Base-by-base conservation (phyloP, 2,797 vertebrate genomes). In the Philypnodon macrostomus region DNA sequence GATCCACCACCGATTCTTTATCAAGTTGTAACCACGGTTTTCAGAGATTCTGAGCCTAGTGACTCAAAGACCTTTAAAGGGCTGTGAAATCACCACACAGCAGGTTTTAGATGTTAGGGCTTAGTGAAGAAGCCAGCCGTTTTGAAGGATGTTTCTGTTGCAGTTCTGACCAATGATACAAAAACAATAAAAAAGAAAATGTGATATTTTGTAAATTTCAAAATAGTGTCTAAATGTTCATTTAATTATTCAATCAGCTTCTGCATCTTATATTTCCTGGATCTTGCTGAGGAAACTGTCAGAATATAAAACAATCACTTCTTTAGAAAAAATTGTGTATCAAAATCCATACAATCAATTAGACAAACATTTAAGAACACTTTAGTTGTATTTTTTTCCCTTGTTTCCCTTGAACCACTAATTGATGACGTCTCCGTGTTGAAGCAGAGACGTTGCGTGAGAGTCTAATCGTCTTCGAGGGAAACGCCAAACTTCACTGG, bases 371-470 rank as follows among this genome's bases (percentile, higher is more conserved):
- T 46, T 21, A n/a, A 18, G 13, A 33, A 48, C 14, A 47, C 37
- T n/a, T n/a, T n/a, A 57, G 14, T 29, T 44, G 13, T 47, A 50
- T 65, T 53, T 53, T 40, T 52, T 38, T 52, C 54, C 46, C 36
- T 50, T 53, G 50, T 33, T 51, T 45, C 16, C 14, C 59, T n/a
- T 53, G 40, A 46, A 31, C 60, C 64, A 34, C 40, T 35, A 73
- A 64, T 64, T 70, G 52, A 73, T 77, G 45, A 53, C 70, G 70
- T 41, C 45, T 53, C 58, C 60, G 52, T 69, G 42, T 67, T 7
- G n/a, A n/a, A n/a, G 0, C 27, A 52, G 47, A 70, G 53, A 59
- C 48, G n/a, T 80, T 64, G 70, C 67, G 65, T 82, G 77, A 77
- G 70, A 81, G 48, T 23, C 47, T 71, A 68, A 74, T 76, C 52